phyloP scores from a whole-genome alignment of 2,797 vertebrate species.

The Sebastes taczanowskii region DNA sequence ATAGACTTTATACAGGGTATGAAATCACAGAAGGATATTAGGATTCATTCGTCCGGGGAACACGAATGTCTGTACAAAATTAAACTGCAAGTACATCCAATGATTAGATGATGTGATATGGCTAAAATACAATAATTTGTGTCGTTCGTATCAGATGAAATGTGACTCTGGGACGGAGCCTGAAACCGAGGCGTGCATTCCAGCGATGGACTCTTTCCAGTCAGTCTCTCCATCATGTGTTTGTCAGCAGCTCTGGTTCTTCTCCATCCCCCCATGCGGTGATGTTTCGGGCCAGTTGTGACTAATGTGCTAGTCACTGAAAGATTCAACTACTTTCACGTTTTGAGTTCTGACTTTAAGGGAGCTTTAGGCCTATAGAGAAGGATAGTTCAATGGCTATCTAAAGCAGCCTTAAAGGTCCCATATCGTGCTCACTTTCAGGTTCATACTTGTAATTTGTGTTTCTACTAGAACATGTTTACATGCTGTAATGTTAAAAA shows the following conservation, averaged over 20 bases:
- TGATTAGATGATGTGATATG: neutral
- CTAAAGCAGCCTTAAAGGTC: neutral
- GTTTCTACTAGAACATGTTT: no score
- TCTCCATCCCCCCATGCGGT: constrained; percentile 3
- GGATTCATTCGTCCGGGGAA: neutral
- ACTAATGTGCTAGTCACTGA: neutral
- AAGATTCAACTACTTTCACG: neutral
- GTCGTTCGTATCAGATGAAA: constrained; percentile 37
- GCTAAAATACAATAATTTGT: neutral
- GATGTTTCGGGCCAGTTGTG: constrained; percentile 2
- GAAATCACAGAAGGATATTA: accelerated
- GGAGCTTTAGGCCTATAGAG: neutral
- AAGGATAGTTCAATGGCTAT: neutral
- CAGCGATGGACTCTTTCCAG: constrained; percentile 37
- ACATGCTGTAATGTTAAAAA: no score
- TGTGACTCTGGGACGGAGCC: constrained; percentile 35
- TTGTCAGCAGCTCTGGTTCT: constrained; percentile 50
- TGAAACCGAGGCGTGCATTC: constrained; percentile 52
- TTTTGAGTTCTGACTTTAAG: neutral
- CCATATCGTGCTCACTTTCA: no score
- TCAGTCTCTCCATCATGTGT: constrained; percentile 53
- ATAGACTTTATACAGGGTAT: neutral
- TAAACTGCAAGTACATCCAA: neutral
- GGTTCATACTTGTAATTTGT: no score
- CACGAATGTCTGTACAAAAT: neutral